Evolutionary conservation across 2,888 invertebrate genomes (phyloP).

Genomic region (Andrena bucephala): DNA sequence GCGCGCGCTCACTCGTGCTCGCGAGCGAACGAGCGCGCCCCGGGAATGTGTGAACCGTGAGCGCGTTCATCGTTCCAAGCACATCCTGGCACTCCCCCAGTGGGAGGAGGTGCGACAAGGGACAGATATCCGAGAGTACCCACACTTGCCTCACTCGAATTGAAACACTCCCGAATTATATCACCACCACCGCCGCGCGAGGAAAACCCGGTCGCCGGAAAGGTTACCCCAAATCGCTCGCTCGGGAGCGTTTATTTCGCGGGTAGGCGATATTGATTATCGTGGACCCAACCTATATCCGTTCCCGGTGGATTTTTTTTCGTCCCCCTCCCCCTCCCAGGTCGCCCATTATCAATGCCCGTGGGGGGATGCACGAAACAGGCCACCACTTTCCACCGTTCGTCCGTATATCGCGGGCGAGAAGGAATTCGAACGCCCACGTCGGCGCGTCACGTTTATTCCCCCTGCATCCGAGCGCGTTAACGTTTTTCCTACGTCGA

Average conservation of each 20-base stretch:
- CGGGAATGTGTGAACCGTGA: slow-evolving; percentile 76
- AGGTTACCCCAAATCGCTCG: slow-evolving; percentile 53
- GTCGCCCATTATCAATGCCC: slow-evolving; percentile 38
- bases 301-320: slow-evolving; percentile 24
- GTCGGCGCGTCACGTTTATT: neutral
- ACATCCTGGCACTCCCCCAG: slow-evolving; percentile 85
- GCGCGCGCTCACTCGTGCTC: neutral
- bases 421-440: slow-evolving; percentile 5
- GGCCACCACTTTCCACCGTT: neutral
- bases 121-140: slow-evolving; percentile 76
- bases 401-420: neutral
- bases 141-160: slow-evolving; percentile 64
- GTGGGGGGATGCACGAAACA: slow-evolving; percentile 17
- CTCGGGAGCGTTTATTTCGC: slow-evolving; percentile 42
- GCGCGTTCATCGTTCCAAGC: slow-evolving; percentile 83
- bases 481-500: slow-evolving; percentile 10
- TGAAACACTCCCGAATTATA: slow-evolving; percentile 71
- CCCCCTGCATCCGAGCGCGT: neutral
- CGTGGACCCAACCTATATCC: slow-evolving; percentile 40
- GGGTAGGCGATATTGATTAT: slow-evolving; percentile 57
- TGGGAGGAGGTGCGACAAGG: slow-evolving; percentile 79
- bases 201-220: slow-evolving; percentile 40
- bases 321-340: neutral
- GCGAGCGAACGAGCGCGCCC: slow-evolving; percentile 11
- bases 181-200: slow-evolving; percentile 50